Percentiles rank a stretch among this genome's conserved stretches.
phyloP scores from a whole-genome alignment of 2,797 vertebrate species.

The Pangasius macronema region DNA sequence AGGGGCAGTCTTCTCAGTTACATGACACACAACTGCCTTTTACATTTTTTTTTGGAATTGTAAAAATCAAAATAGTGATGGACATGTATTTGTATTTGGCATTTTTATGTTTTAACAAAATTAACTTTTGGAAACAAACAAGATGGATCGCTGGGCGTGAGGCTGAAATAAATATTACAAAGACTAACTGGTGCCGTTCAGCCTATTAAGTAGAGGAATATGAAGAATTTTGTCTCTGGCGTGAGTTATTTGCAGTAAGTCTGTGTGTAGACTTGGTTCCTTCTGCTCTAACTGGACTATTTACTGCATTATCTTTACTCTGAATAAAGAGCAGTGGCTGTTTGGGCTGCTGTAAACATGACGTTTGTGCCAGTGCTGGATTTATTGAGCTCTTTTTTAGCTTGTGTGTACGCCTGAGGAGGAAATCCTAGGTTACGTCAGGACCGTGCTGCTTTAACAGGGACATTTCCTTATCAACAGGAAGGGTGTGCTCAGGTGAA shows the following conservation, averaged over 20 bases:
- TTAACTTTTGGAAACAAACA: neutral
- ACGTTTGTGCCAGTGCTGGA: neutral
- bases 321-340: constrained; percentile 14
- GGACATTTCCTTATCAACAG: constrained; percentile 69
- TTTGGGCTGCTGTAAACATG: constrained; percentile 6
- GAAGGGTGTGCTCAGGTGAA: constrained; percentile 63
- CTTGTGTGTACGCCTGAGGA: constrained; percentile 21
- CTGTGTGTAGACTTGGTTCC: neutral
- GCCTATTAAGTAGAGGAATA: neutral
- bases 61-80: neutral
- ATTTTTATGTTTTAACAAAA: neutral
- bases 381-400: constrained; percentile 28
- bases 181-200: neutral
- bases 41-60: neutral
- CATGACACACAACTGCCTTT: neutral
- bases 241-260: neutral
- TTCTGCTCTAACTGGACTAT: constrained; percentile 11
- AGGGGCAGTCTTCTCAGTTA: neutral
- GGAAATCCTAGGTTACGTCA: constrained; percentile 57
- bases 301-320: constrained; percentile 37
- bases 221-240: neutral
- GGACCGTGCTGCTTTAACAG: constrained; percentile 60
- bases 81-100: neutral
- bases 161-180: neutral
- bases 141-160: neutral